Conservation (phyloP, 2,888 invertebrate species). For the Dexiosoma caninum region DNA sequence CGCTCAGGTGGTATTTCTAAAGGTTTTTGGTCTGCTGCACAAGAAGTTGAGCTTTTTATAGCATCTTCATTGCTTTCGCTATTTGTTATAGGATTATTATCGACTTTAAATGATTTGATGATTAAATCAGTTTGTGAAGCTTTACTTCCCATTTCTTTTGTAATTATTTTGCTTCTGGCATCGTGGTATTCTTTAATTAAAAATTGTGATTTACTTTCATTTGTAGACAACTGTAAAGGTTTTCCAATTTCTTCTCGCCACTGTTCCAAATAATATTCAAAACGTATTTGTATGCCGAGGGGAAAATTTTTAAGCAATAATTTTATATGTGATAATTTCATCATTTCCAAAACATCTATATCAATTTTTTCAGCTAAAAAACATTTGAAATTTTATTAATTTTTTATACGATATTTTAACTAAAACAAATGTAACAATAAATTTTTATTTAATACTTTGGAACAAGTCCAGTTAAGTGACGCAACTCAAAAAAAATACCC, state of each 20-base stretch:
- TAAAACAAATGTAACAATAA: too few species aligned
- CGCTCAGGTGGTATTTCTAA: neutral
- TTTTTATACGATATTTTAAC: too few species aligned
- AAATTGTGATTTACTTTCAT: neutral
- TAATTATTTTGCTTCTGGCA: neutral
- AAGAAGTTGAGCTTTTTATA: neutral
- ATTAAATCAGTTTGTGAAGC: conserved; percentile 26
- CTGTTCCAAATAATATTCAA: conserved; percentile 72
- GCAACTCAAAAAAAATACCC: too few species aligned
- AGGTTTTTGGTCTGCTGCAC: neutral
- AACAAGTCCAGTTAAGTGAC: too few species aligned
- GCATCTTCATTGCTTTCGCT: neutral
- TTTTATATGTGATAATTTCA: conserved; percentile 70
- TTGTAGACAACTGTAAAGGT: conserved; percentile 62
- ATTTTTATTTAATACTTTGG: too few species aligned
- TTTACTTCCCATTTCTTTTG: neutral
- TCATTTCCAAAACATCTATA: conserved; percentile 70
- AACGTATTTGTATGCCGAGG: conserved; percentile 72
- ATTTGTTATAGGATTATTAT: neutral
- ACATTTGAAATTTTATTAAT: too few species aligned
- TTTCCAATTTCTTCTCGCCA: conserved; percentile 72
- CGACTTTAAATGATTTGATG: neutral
- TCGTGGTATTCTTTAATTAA: neutral
- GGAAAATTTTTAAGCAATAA: conserved; percentile 68
- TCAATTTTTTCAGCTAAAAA: conserved; percentile 70